These are phyloP conservation scores for Pitangus sulphuratus DNA, from an alignment of 2,797 vertebrate species.

Conservation along the genomic window DNA sequence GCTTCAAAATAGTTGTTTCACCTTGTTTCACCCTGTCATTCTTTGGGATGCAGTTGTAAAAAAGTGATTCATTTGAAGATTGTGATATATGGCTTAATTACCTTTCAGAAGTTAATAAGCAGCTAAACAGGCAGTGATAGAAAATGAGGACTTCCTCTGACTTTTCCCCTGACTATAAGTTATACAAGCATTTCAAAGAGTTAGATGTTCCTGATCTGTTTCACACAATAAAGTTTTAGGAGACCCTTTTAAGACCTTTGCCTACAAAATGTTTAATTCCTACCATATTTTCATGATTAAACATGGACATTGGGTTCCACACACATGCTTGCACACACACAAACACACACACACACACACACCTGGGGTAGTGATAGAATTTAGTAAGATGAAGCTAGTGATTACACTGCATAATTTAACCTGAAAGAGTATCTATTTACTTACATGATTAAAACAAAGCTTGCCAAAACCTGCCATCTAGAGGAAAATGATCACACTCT, in stretches of 20 bases:
- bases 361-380: background rate
- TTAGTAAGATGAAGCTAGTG: background rate
- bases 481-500: conserved; percentile 1
- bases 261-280: background rate
- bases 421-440: background rate
- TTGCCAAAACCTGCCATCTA: conserved; percentile 59
- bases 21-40: background rate
- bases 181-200: background rate
- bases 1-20: background rate
- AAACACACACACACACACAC: no score
- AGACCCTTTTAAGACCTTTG: background rate
- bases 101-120: background rate
- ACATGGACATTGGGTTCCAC: background rate
- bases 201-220: background rate
- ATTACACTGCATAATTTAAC: background rate
- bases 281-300: background rate
- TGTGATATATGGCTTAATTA: background rate
- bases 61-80: background rate
- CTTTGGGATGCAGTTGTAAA: background rate
- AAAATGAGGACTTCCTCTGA: background rate
- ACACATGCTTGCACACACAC: background rate
- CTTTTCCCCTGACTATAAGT: background rate
- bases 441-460: background rate
- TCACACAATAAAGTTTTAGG: background rate
- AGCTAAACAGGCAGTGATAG: background rate